Percentiles rank a stretch among this genome's conserved stretches.
Conservation (phyloP, 2,888 invertebrate species). For the Acrobasis repandana region DNA sequence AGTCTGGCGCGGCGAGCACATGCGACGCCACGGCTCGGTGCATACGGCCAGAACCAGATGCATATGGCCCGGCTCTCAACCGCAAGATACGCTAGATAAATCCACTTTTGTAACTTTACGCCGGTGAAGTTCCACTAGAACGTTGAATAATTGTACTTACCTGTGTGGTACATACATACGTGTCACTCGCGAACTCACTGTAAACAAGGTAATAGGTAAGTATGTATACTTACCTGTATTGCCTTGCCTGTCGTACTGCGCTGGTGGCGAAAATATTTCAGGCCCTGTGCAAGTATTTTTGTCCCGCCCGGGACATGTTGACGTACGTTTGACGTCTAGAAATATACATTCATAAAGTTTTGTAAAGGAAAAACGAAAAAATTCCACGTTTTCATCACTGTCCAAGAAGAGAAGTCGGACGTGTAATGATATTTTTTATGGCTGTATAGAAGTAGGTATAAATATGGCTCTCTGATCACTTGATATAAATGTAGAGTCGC, state of each 20-base stretch:
- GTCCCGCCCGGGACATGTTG: conserved; percentile 45
- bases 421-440: no score
- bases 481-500: no score
- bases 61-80: background rate
- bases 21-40: conserved; percentile 13
- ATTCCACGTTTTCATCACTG: background rate
- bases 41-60: conserved; percentile 1
- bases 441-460: no score
- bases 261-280: conserved; percentile 41
- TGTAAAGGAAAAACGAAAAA: background rate
- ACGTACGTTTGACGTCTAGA: conserved; percentile 44
- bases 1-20: conserved; percentile 35
- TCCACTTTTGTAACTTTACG: conserved; percentile 27
- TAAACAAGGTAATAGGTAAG: background rate
- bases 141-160: conserved; percentile 7
- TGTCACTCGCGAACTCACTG: conserved; percentile 9
- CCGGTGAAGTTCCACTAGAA: conserved; percentile 31
- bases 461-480: no score
- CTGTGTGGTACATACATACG: no score
- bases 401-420: background rate
- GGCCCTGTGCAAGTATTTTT: conserved; percentile 47
- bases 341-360: conserved; percentile 30
- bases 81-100: conserved; percentile 17
- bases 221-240: no score
- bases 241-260: background rate